phyloP scores from a whole-genome alignment of 2,113 vertebrate species.

The Uria aalge region DNA sequence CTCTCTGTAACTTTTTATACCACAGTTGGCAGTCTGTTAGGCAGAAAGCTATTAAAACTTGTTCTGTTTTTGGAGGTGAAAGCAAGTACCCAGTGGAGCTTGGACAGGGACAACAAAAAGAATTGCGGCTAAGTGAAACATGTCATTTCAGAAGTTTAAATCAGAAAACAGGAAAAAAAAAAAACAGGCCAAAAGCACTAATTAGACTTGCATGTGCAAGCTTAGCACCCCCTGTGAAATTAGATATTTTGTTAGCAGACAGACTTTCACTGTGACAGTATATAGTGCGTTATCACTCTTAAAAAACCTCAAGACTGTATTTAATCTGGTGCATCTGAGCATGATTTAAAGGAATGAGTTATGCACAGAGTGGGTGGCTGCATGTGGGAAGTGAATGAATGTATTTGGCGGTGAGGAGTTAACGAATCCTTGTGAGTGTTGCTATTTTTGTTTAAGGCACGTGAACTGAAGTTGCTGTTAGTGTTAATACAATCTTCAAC shows the following conservation, averaged over 20 bases:
- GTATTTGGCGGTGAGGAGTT: not conserved
- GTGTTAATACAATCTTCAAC: not conserved
- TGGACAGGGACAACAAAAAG: not conserved
- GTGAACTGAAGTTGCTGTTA: not conserved
- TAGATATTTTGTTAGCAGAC: not conserved
- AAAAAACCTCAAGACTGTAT: not conserved
- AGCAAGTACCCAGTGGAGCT: not conserved
- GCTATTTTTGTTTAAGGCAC: constrained; percentile 1
- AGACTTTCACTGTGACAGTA: not conserved
- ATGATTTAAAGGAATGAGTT: constrained; percentile 22
- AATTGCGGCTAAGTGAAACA: not conserved
- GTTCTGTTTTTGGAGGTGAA: not conserved
- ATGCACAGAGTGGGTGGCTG: constrained; percentile 20
- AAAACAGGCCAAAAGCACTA: not conserved
- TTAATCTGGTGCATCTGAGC: constrained; percentile 15
- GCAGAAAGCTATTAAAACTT: not conserved
- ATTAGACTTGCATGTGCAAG: not conserved
- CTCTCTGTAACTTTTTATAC: constrained; percentile 3
- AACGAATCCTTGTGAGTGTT: not conserved
- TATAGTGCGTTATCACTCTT: not conserved
- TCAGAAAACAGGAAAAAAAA: not conserved
- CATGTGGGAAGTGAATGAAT: constrained; percentile 36
- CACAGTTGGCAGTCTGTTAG: not conserved
- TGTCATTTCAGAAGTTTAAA: not conserved
- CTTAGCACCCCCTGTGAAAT: not conserved